phyloP scores from a whole-genome alignment of 2,797 vertebrate species.

The Tragopan temminckii region DNA sequence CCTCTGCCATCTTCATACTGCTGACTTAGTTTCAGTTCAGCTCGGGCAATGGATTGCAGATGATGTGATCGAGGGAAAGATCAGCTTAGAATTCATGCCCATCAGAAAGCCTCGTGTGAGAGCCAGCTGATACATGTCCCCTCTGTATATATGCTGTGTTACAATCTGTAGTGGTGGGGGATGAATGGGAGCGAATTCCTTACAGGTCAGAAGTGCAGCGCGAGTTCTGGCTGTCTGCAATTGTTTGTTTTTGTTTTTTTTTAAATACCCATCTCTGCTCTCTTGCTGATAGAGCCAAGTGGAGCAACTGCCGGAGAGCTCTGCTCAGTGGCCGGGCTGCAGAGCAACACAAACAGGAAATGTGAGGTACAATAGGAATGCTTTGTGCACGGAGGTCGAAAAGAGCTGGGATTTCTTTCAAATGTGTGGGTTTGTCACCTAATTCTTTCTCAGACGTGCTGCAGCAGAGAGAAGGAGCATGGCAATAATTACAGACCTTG shows the following conservation, averaged over 20 bases:
- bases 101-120: not conserved
- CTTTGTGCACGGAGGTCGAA: not conserved
- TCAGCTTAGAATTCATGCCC: not conserved
- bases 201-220: not conserved
- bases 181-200: constrained; percentile 9
- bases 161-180: not conserved
- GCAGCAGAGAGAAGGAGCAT: not conserved
- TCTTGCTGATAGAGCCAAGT: constrained; percentile 12
- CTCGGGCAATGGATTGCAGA: constrained; percentile 22
- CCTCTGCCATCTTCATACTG: not conserved
- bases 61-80: not conserved
- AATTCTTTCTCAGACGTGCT: not conserved
- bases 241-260: constrained; percentile 19
- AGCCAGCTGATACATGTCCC: not conserved
- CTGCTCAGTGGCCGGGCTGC: not conserved
- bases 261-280: not conserved
- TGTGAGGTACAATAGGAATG: not conserved
- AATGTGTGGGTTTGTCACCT: not conserved
- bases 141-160: not conserved
- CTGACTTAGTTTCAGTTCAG: constrained; percentile 19
- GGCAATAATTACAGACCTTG: not conserved
- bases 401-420: not conserved
- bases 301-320: constrained; percentile 24
- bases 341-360: constrained; percentile 55
- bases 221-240: not conserved